Evolutionary conservation across 2,113 vertebrate species (phyloP).

Genomic region (Thunnus maccoyii): DNA sequence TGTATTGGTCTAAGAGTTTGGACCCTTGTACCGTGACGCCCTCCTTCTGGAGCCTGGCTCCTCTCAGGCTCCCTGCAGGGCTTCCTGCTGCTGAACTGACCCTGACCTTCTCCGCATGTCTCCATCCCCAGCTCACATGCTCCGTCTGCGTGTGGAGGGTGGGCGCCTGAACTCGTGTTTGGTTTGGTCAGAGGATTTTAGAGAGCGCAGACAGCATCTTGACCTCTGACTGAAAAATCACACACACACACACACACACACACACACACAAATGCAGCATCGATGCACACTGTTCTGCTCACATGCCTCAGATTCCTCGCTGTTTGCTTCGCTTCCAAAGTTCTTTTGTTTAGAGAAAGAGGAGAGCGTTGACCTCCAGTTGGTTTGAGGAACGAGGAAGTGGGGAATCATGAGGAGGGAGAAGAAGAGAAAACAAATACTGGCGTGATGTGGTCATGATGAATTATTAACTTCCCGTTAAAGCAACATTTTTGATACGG

Average conservation of each 20-base stretch:
- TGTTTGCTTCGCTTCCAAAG: background rate
- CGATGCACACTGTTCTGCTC: background rate
- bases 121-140: slow-evolving; percentile 17
- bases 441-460: background rate
- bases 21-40: too few species aligned
- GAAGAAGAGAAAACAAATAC: background rate
- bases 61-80: background rate
- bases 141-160: background rate
- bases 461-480: background rate
- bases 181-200: slow-evolving; percentile 1
- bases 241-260: background rate
- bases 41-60: background rate
- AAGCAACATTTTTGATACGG: too few species aligned
- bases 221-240: slow-evolving; percentile 7
- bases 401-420: background rate
- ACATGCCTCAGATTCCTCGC: slow-evolving; percentile 41
- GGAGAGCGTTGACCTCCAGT: background rate
- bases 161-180: slow-evolving; percentile 5
- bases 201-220: background rate
- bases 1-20: too few species aligned
- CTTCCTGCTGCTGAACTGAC: slow-evolving; percentile 25
- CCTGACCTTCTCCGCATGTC: slow-evolving; percentile 18
- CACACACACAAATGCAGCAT: background rate
- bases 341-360: slow-evolving; percentile 12
- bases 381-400: background rate